phyloP scores from a whole-genome alignment of 2,797 vertebrate species.

The Heteromormyrus szaboi region DNA sequence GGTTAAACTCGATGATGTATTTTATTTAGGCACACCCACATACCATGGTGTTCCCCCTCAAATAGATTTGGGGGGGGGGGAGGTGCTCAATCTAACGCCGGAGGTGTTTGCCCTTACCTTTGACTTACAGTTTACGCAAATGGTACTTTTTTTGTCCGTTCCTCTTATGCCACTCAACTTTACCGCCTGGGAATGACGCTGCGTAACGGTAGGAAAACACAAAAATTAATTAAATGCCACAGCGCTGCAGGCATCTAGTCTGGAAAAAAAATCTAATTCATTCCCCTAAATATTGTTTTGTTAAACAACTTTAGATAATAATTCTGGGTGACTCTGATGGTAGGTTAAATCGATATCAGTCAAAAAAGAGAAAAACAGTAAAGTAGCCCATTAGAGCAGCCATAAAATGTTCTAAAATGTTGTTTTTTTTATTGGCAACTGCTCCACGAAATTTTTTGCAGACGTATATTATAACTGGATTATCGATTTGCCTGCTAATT shows the following conservation, averaged over 20 bases:
- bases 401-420: neutral
- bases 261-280: neutral
- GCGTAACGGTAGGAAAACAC: neutral
- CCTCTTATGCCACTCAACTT: neutral
- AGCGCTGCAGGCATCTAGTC: neutral
- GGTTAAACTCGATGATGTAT: conserved; percentile 9
- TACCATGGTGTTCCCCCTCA: neutral
- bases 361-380: neutral
- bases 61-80: neutral
- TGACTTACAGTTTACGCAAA: conserved; percentile 10
- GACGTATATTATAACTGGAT: neutral
- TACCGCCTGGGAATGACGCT: neutral
- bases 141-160: neutral
- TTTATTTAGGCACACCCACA: conserved; percentile 13
- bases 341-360: neutral
- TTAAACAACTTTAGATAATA: neutral
- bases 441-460: neutral
- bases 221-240: neutral
- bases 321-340: neutral
- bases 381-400: neutral
- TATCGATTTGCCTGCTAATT: neutral
- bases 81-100: neutral
- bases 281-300: neutral
- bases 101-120: conserved; percentile 4
- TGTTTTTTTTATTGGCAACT: neutral